Percentiles rank a stretch among this genome's conserved stretches.
phyloP scores from a whole-genome alignment of 92 coral and sea anemone species.

The Hydrozoanthus gracilis region DNA sequence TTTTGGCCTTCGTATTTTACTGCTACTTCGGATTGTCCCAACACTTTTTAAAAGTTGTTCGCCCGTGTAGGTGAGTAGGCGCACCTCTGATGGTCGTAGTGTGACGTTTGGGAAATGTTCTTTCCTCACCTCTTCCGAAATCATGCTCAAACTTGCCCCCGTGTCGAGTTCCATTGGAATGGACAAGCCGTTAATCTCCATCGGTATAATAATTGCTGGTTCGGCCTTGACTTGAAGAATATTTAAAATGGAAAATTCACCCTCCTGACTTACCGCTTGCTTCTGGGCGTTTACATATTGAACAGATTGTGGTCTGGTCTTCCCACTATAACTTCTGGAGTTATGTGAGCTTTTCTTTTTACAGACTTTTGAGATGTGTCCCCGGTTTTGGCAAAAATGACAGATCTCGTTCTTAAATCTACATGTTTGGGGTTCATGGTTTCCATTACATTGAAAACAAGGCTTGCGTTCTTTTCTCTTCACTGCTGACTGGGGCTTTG shows the following conservation, averaged over 20 bases:
- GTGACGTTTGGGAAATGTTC: not conserved
- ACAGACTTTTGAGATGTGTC: too few relatives aligned
- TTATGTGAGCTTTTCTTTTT: not conserved
- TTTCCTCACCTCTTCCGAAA: not conserved
- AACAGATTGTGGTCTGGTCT: not conserved
- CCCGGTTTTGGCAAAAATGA: too few relatives aligned
- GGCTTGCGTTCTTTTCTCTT: not conserved
- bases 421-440: too few relatives aligned
- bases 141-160: not conserved
- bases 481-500: not conserved
- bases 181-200: too few relatives aligned
- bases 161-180: too few relatives aligned
- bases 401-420: too few relatives aligned
- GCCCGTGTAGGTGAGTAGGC: constrained; percentile 6
- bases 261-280: not conserved
- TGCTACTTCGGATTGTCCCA: not conserved
- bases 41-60: not conserved
- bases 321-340: not conserved
- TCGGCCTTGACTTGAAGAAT: not conserved
- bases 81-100: not conserved
- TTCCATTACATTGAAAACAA: too few relatives aligned
- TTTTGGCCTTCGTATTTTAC: too few relatives aligned
- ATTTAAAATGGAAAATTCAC: not conserved
- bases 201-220: not conserved
- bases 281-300: not conserved